Evolutionary conservation across 2,888 invertebrate genomes (phyloP).

Genomic region (Callosobruchus maculatus): DNA sequence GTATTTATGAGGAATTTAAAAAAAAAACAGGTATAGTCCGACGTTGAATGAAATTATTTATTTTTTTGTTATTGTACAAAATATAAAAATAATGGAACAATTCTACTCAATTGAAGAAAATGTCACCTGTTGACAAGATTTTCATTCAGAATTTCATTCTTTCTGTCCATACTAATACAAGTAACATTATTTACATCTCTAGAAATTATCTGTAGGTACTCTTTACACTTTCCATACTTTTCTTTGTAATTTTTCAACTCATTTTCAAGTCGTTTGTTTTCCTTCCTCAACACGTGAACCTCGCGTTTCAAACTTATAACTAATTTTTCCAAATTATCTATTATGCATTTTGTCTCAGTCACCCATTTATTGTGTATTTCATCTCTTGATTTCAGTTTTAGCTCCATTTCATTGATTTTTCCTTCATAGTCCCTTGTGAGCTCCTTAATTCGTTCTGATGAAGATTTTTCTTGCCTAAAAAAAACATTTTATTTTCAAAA

Average conservation of each 20-base stretch:
- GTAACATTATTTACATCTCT: background rate
- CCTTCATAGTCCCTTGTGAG: conserved; percentile 25
- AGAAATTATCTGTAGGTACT: conserved; percentile 29
- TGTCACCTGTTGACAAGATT: background rate
- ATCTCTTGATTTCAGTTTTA: conserved; percentile 59
- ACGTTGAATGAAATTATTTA: no score
- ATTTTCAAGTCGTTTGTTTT: conserved; percentile 45
- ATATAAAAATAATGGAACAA: background rate
- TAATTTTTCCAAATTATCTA: conserved; percentile 58
- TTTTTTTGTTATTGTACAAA: background rate
- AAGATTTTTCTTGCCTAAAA: background rate
- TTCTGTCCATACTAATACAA: background rate
- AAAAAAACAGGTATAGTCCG: no score
- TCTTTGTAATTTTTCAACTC: conserved; percentile 39
- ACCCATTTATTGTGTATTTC: conserved; percentile 62
- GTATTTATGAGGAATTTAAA: no score
- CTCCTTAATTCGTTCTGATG: conserved; percentile 2
- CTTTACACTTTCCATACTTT: conserved; percentile 39
- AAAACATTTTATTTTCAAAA: background rate
- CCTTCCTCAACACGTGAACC: conserved; percentile 52
- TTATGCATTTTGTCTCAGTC: conserved; percentile 60
- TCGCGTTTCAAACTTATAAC: conserved; percentile 56
- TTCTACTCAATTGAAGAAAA: background rate
- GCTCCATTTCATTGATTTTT: conserved; percentile 54
- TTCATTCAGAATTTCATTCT: background rate